Conservation (phyloP, 2,113 vertebrate genomes). For the Phyllostomus hastatus region DNA sequence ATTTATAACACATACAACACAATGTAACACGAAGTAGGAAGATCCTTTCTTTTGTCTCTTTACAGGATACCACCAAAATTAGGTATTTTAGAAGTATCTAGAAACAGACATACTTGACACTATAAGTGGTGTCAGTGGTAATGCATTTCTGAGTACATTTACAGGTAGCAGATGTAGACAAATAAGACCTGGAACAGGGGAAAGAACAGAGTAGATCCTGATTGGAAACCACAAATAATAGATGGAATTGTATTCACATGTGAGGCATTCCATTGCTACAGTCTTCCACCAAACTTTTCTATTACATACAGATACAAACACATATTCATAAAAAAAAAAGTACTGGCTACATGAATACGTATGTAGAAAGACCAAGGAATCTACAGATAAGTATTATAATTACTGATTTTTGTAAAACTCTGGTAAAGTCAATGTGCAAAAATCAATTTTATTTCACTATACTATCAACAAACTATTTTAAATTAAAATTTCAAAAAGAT, state of each 20-base stretch:
- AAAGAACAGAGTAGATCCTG: not conserved
- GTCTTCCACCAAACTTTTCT: not conserved
- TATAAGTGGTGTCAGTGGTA: not conserved
- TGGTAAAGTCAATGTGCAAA: not conserved
- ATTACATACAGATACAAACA: not conserved
- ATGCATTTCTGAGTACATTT: conserved; percentile 4
- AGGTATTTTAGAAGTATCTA: not conserved
- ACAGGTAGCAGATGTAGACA: not conserved
- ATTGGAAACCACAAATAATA: not conserved
- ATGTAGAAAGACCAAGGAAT: not conserved
- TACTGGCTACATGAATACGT: not conserved
- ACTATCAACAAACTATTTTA: conserved; percentile 11
- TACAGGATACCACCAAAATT: not conserved
- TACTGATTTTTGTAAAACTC: not conserved
- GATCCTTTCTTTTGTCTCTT: not conserved
- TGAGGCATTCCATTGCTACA: not conserved
- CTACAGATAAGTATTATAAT: not conserved
- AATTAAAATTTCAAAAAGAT: not conserved
- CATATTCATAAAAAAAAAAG: not conserved
- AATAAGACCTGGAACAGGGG: not conserved
- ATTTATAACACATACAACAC: not conserved
- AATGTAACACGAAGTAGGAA: not conserved
- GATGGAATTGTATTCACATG: not conserved
- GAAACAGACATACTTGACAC: not conserved
- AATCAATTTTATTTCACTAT: not conserved